Evolutionary conservation across 2,888 invertebrate species (phyloP), one percentile per base, ranked within the genome.

Genomic region (Conistra vaccinii): DNA sequence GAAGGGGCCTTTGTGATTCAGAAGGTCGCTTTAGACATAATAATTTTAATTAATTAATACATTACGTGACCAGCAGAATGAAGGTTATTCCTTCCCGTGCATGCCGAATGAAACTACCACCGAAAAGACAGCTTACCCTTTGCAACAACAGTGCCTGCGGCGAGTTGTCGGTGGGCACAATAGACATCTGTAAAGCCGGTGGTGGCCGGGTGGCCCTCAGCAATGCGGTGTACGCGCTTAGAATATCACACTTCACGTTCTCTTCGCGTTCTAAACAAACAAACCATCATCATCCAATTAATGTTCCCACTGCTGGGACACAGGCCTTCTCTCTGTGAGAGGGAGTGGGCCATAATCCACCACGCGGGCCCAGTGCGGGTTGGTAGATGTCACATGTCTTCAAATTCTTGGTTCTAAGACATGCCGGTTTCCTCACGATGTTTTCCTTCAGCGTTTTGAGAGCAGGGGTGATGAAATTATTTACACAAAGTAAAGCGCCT

Each of bases 171-270:
- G 97, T 97, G 78, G 98, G 98, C 97, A 98, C 97, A 84, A 98
- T 97, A 0, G 98, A 97, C 94, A 98, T 97, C 76, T 97, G 97
- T 76, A 95, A 80, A 0, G 97, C 94, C 26, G 97, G 97, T 20
- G 97, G 97, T 1, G 99, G 98, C 71, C 98, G 97, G 0, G 99
- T 99, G 91, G 99, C 99, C 81, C 98, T 97, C 83, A 99, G 93
- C 57, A 99, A 95, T 0, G 99, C 98, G 74, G 99, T 98, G 92
- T 99, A 99, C 0, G 99, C 99, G 91, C 99, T 98, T 92, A 99
- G 98, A 82, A 99, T 99, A 92, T 99, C 99, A 42, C 99, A 99
- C 92, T 99, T 99, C 0, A 99, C 99, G 93, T 99, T 99, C 95
- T 99, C 99, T 94, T 99, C 99, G 53, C 99, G 97, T 94, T 99